These are phyloP conservation scores for Loripinus fragilis DNA, from an alignment of 2,888 invertebrate species.

Conservation along the genomic window DNA sequence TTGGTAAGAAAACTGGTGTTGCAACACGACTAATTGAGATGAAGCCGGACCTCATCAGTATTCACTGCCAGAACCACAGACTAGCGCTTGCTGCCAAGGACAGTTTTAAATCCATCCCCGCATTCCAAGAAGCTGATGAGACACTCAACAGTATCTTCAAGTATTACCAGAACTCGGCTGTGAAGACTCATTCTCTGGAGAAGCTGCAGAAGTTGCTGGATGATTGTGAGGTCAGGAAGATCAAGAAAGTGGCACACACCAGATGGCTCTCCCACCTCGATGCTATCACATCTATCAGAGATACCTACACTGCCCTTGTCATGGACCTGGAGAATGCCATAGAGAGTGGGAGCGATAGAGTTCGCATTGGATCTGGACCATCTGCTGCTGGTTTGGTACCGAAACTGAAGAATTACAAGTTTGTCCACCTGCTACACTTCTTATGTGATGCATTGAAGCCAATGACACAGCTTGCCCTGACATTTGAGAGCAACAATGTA, in stretches of 20 bases:
- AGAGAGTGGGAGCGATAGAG: conserved; percentile 21
- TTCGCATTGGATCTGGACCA: conserved; percentile 21
- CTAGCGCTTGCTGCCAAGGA: conserved; percentile 47
- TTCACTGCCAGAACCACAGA: conserved; percentile 37
- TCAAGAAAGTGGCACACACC: conserved; percentile 36
- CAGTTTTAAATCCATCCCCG: conserved; percentile 37
- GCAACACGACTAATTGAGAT: conserved; percentile 29
- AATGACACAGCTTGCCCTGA: conserved; percentile 18
- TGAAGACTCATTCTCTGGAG: neutral
- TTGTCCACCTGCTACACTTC: conserved; percentile 28
- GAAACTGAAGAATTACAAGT: conserved; percentile 26
- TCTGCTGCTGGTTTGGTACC: conserved; percentile 18
- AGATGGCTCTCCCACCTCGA: conserved; percentile 36
- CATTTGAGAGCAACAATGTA: conserved; percentile 35
- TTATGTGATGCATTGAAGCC: conserved; percentile 36
- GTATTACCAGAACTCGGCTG: conserved; percentile 36
- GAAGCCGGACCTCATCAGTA: conserved; percentile 27
- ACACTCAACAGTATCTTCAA: conserved; percentile 28
- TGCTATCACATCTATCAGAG: conserved; percentile 27
- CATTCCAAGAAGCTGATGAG: conserved; percentile 37
- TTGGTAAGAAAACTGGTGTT: conserved; percentile 32
- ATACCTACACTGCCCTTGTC: conserved; percentile 18
- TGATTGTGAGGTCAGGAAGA: conserved; percentile 3
- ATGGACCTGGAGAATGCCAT: conserved; percentile 26
- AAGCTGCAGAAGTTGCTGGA: neutral